Evolutionary conservation across 2,888 invertebrate species (phyloP).

Genomic region (Nezara viridula): DNA sequence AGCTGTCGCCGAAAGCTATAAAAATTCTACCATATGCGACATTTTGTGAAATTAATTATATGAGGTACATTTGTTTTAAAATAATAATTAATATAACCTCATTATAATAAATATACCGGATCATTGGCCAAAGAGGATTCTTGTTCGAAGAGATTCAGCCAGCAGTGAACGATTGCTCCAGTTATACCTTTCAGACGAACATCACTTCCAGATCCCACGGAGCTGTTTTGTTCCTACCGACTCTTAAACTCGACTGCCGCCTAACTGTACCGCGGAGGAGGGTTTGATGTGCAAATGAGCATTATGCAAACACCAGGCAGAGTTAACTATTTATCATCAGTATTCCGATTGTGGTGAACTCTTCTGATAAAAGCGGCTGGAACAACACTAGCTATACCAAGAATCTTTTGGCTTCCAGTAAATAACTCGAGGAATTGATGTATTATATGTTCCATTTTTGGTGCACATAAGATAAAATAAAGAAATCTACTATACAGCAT

Average conservation of each 20-base stretch:
- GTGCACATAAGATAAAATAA: too few species aligned
- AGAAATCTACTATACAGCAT: too few species aligned
- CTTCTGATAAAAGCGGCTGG: background rate
- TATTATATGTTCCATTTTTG: too few species aligned
- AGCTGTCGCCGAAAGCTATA: background rate
- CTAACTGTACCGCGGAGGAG: background rate
- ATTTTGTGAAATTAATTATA: background rate
- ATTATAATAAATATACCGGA: background rate
- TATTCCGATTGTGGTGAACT: background rate
- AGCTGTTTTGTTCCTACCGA: background rate
- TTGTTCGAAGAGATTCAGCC: background rate
- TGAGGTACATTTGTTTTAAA: too few species aligned
- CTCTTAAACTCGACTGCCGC: background rate
- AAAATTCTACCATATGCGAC: background rate
- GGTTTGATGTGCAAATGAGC: constrained; percentile 11
- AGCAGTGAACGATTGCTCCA: background rate
- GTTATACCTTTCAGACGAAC: background rate
- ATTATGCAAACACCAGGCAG: background rate
- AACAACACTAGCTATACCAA: background rate
- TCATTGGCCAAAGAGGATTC: background rate
- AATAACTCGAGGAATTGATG: background rate
- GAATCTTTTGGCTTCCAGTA: background rate
- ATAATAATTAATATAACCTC: too few species aligned
- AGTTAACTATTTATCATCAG: background rate
- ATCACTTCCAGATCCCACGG: background rate